Base-by-base conservation (phyloP, 1,140 invertebrate species). In the Pinna nobilis region DNA sequence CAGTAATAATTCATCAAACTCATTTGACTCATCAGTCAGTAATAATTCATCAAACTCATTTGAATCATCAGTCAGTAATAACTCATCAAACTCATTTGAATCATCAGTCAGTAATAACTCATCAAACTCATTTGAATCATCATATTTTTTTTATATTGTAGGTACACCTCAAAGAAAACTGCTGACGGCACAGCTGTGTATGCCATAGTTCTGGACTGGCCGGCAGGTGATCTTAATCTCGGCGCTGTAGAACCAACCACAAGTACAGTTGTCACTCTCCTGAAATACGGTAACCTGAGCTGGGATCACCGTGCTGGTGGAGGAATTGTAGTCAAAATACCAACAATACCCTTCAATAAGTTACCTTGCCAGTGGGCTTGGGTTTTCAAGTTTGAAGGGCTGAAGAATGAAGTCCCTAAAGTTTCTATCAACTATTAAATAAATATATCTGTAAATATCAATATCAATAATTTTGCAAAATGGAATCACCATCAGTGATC, bases 281-380 rank as follows among this genome's bases (percentile, higher is more conserved):
- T 87, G 11, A 84, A 83, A 23, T 83, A 82, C 61, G 68, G 70
- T 0, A 69, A 68, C 18, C 60, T 84, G 7, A 70, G 55, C 63
- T 81, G 74, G 74, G 59, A 41, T 20, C 72, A 70, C 11, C 59
- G 67, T 20, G 25, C 73, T 7, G 18, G 33, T 13, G 47, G 69
- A 51, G 82, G 81, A 1, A 69, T 86, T 5, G 55, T 61, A 11
- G 78, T 86, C 28, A 30, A 63, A 6, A 73, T 86, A 39, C 84
- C 85, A 3, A 23, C 37, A 7, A 77, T 86, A 41, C 63, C 76
- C 9, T 50, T 74, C 49, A 73, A 69, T 39, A 61, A 79, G 32
- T 74, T 86, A 69, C 85, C 85, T 3, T 84, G 80, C 72, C 53
- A 82, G 51, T 82, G 78, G 74, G 76, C 78, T 11, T 86, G 85